Percentiles rank a stretch among this genome's conserved stretches.
phyloP scores from a whole-genome alignment of 2,113 vertebrate genomes.

The Suricata suricatta region DNA sequence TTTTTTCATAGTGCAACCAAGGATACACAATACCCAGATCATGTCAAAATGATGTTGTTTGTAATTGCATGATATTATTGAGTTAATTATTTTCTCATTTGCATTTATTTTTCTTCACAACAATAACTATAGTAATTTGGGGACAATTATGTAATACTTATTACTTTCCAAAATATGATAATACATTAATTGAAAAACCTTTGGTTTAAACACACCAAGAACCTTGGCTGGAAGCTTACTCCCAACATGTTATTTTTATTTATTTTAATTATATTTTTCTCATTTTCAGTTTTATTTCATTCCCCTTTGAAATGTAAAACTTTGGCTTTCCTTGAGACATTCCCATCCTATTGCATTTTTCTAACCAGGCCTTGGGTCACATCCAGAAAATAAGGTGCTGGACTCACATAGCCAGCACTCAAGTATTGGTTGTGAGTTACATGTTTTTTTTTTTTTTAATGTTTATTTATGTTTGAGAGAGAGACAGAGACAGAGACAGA shows the following conservation, averaged over 20 bases:
- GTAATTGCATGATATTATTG: background rate
- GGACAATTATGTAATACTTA: background rate
- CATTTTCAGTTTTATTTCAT: background rate
- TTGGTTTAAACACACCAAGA: background rate
- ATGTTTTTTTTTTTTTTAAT: too few species aligned
- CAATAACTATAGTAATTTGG: background rate
- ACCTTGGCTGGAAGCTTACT: background rate
- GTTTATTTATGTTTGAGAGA: too few species aligned
- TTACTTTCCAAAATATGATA: background rate
- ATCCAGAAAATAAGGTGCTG: background rate
- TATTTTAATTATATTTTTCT: background rate
- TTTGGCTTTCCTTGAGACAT: background rate
- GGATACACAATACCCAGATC: background rate
- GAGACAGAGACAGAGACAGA: too few species aligned
- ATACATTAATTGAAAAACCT: background rate
- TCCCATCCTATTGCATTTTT: background rate
- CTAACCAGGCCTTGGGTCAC: background rate
- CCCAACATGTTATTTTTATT: background rate
- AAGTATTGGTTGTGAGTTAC: background rate
- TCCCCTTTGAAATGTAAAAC: background rate
- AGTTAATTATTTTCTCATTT: constrained; percentile 30
- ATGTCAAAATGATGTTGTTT: background rate
- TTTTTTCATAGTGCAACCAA: background rate
- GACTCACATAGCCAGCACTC: background rate
- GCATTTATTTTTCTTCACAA: constrained; percentile 46